Conservation (phyloP, 2,797 vertebrate species). For the Telmatherina bonti region DNA sequence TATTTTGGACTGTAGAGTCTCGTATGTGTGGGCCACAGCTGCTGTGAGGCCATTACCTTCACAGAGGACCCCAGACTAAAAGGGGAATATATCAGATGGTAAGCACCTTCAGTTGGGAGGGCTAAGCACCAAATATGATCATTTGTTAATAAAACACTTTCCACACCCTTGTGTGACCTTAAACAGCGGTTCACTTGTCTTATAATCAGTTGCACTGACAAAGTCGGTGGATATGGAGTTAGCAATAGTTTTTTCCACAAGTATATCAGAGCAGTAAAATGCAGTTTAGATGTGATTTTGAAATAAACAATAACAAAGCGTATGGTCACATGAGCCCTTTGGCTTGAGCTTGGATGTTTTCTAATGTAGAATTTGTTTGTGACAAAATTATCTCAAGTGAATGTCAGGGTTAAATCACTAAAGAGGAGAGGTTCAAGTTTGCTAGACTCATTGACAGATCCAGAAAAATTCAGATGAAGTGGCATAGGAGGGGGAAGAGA, state of each 20-base stretch:
- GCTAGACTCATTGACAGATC: background rate
- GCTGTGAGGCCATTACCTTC: constrained; percentile 43
- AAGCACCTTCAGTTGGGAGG: constrained; percentile 25
- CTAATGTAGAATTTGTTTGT: constrained; percentile 25
- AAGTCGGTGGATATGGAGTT: constrained; percentile 11
- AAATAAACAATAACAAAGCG: constrained; percentile 40
- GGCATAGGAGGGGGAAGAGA: too few relatives aligned
- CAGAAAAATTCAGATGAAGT: too few relatives aligned
- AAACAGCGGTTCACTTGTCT: constrained; percentile 13
- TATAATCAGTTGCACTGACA: constrained; percentile 23
- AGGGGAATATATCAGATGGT: constrained; percentile 33
- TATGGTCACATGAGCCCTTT: constrained; percentile 38
- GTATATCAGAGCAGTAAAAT: constrained; percentile 28
- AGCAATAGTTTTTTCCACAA: constrained; percentile 16
- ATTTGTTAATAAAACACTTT: constrained; percentile 34
- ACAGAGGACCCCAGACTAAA: constrained; percentile 23
- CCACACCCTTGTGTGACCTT: constrained; percentile 6
- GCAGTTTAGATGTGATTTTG: constrained; percentile 47
- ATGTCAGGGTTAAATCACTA: constrained; percentile 22
- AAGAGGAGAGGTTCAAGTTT: constrained; percentile 3
- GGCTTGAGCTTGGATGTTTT: constrained; percentile 28
- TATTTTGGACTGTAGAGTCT: constrained; percentile 30
- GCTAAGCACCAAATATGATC: constrained; percentile 15
- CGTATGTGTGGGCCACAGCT: constrained; percentile 43
- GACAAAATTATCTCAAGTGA: constrained; percentile 10